Conservation (phyloP, 1,140 invertebrate species). For the Dinoponera quadriceps region DNA sequence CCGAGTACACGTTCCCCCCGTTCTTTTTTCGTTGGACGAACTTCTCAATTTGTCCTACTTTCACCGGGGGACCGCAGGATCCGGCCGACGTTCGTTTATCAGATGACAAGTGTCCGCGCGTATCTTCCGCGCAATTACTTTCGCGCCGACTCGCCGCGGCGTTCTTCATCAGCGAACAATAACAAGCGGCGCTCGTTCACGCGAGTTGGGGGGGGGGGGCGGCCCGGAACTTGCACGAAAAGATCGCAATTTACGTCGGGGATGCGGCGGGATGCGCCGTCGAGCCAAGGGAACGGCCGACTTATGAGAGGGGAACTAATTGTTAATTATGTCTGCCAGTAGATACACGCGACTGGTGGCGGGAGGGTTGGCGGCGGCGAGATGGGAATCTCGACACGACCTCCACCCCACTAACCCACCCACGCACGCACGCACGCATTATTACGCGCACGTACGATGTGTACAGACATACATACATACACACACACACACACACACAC, state of each 20-base stretch:
- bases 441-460: neutral
- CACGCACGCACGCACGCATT: neutral
- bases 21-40: too few species aligned
- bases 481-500: neutral
- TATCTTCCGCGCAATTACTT: too few species aligned
- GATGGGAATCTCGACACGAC: slow-evolving; percentile 4
- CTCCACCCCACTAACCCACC: too few species aligned
- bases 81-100: too few species aligned
- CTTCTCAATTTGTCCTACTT: too few species aligned
- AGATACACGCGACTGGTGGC: neutral
- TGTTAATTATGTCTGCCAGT: slow-evolving; percentile 64
- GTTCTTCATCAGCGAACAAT: neutral
- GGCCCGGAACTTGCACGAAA: neutral
- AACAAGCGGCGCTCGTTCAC: neutral
- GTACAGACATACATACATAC: too few species aligned
- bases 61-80: too few species aligned
- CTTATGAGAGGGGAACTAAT: slow-evolving; percentile 60
- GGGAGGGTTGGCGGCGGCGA: neutral
- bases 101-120: too few species aligned
- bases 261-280: neutral
- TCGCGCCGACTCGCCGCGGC: neutral
- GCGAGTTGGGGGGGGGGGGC: too few species aligned
- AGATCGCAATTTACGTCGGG: slow-evolving; percentile 51
- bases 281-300: slow-evolving; percentile 21
- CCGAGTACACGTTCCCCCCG: too few species aligned